A percentile compares a stretch with the other conserved stretches of the same genome.
phyloP scores from a whole-genome alignment of 2,113 vertebrate genomes.

The Eulacestoma nigropectus region DNA sequence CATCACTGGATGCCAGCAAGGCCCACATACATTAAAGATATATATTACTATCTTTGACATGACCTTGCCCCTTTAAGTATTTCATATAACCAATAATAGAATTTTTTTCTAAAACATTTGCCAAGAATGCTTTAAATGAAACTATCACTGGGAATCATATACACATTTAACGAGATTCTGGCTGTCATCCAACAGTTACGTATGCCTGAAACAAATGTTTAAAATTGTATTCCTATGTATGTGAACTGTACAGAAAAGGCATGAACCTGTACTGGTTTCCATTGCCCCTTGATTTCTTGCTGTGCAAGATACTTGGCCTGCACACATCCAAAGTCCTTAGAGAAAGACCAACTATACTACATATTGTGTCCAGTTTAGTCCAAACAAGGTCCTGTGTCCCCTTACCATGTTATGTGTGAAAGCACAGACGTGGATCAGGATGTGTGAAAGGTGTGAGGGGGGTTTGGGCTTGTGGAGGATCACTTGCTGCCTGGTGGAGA shows the following conservation, averaged over 20 bases:
- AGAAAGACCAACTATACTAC: neutral
- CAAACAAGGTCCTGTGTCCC: neutral
- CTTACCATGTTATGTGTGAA: neutral
- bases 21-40: neutral
- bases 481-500: neutral
- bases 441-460: neutral
- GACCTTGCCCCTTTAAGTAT: slow-evolving; percentile 23
- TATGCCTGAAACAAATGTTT: slow-evolving; percentile 29
- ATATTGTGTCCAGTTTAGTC: neutral
- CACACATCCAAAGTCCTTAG: neutral
- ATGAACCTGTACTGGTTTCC: neutral
- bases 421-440: fast-evolving
- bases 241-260: neutral
- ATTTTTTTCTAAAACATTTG: neutral
- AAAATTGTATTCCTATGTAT: neutral
- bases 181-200: slow-evolving; percentile 31
- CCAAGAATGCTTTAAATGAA: slow-evolving; percentile 41
- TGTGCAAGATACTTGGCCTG: neutral
- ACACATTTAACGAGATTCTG: neutral
- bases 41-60: slow-evolving; percentile 10
- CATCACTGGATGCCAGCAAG: neutral
- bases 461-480: neutral
- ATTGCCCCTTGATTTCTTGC: neutral
- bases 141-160: neutral
- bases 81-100: slow-evolving; percentile 29